Evolutionary conservation across 2,888 invertebrate genomes (phyloP), one percentile per base, ranked within the genome.

Genomic region (Orgyia antiqua): DNA sequence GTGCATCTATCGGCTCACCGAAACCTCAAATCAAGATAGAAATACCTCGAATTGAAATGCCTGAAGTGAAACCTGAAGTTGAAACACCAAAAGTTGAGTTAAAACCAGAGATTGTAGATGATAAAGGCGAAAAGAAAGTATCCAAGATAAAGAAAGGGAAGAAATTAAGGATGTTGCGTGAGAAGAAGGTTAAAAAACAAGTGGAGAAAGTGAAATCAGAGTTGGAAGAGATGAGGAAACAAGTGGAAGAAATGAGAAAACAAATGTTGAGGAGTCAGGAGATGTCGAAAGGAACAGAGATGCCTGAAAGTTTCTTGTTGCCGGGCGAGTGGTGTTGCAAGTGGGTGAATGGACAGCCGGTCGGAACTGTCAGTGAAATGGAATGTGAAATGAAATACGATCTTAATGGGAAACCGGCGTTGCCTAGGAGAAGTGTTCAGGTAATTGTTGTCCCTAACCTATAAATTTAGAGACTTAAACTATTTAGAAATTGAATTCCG

Each of bases 321-420:
- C 73, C 79, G n/a, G 88, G 88, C 1, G 90, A 90, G 61, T 90
- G 90, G 90, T 88, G 89, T 42, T 91, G 88, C 50, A 89, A 87
- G 44, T 93, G 92, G 92, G 80, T 90, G n/a, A 89, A 92, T 45
- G 91, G 91, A 17, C 89, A 89, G 56, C 92, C 92, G 0, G 88
- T 91, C 23, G 92, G 92, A 0, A 64, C 63, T 5, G 87, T 88
- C 64, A 58, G 77, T 55, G 82, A 84, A 47, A 59, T 89, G 13
- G 73, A 70, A 33, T 43, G 52, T 2, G 72, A 87, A 17, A 61
- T 69, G 1, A 82, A 83, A 24, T 26, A 29, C 1, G 86, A 87
- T 27, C 52, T 47, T 0, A 55, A 51, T 11, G 79, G 73, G 24
- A 83, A 79, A 37, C 74, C 76, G 1, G 83, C 79, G 0, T 67